Evolutionary conservation across 2,888 invertebrate species (phyloP).

Genomic region (Cataglyphis rosenhaueri): DNA sequence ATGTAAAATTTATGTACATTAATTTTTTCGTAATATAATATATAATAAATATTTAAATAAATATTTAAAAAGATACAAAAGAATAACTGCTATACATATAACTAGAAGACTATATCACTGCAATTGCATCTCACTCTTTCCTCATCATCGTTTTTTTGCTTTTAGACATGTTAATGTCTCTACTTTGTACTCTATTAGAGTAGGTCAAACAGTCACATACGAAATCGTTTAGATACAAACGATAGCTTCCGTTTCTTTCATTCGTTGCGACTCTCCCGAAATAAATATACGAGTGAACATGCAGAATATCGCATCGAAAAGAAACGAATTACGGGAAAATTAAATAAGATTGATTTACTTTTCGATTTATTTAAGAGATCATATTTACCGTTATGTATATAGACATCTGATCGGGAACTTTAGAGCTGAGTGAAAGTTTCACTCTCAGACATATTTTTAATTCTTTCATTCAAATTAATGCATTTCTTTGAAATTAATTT

Average conservation of each 20-base stretch:
- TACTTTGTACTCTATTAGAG: constrained; percentile 14
- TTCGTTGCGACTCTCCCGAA: not conserved
- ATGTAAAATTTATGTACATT: not conserved
- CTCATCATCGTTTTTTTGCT: not conserved
- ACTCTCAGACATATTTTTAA: not conserved
- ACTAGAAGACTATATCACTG: not conserved
- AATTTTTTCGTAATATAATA: not conserved
- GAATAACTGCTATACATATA: not conserved
- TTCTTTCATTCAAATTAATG: not conserved
- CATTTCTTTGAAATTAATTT: constrained; percentile 63
- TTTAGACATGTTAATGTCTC: constrained; percentile 56
- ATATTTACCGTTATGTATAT: not conserved
- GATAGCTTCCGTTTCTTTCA: not conserved
- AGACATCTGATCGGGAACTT: not conserved
- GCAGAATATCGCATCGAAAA: not conserved
- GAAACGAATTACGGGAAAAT: not conserved
- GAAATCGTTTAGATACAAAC: not conserved
- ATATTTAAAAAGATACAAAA: not conserved
- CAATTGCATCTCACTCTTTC: not conserved
- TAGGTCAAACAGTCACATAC: constrained; percentile 1
- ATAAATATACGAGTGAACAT: not conserved
- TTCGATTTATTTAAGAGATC: not conserved
- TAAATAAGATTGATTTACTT: not conserved
- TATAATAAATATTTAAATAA: not conserved
- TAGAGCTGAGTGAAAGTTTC: not conserved